Percentiles rank a stretch among this genome's conserved stretches.
These are phyloP conservation scores for Heliconius ismenius DNA, from an alignment of 2,888 invertebrate species.

Conservation along the genomic window DNA sequence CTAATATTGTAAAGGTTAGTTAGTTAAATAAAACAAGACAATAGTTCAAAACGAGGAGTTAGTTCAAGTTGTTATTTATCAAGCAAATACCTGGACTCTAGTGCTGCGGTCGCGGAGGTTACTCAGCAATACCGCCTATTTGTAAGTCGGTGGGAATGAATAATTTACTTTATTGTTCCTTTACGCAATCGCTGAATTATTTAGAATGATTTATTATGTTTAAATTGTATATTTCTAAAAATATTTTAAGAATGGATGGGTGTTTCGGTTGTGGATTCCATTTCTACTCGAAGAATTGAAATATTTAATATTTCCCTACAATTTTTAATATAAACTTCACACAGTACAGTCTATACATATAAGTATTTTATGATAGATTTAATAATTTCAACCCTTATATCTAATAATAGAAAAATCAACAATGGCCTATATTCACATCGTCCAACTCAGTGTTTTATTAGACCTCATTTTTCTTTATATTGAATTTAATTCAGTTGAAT, in stretches of 20 bases:
- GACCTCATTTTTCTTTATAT: constrained; percentile 9
- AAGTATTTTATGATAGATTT: too few relatives aligned
- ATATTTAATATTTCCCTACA: too few relatives aligned
- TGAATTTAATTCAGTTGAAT: constrained; percentile 28
- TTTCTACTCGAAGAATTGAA: too few relatives aligned
- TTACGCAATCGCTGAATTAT: not conserved
- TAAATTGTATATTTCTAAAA: not conserved
- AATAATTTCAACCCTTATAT: not conserved
- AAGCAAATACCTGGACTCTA: constrained; percentile 12
- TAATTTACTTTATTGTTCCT: constrained; percentile 16
- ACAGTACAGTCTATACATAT: too few relatives aligned
- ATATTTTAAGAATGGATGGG: too few relatives aligned
- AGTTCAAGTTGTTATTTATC: constrained; percentile 31
- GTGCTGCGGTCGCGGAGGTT: constrained; percentile 27
- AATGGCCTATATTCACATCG: not conserved
- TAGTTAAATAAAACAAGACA: constrained; percentile 2
- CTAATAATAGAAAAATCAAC: not conserved
- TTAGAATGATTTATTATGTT: not conserved
- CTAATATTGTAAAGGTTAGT: not conserved
- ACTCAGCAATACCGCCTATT: constrained; percentile 26
- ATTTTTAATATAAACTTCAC: too few relatives aligned
- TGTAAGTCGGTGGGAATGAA: constrained; percentile 25
- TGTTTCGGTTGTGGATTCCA: too few relatives aligned
- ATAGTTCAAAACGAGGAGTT: constrained; percentile 26
- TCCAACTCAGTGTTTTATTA: not conserved